These are phyloP conservation scores for Hipposideros armiger DNA, from an alignment of 2,113 vertebrate species.

Conservation along the genomic window DNA sequence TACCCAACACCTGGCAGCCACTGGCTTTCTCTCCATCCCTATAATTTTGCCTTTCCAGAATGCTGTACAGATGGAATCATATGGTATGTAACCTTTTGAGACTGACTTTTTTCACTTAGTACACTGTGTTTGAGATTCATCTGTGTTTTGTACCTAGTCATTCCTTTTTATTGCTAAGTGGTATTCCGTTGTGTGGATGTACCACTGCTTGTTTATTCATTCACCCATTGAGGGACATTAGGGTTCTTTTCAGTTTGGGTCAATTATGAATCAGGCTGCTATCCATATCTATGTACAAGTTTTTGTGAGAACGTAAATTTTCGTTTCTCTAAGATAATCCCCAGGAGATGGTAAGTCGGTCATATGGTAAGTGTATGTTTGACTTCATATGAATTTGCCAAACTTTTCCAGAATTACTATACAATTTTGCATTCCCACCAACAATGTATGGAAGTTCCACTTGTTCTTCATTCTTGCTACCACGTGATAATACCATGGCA, in stretches of 20 bases:
- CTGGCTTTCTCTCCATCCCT: not conserved
- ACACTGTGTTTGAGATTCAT: not conserved
- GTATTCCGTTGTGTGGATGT: not conserved
- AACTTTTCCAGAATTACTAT: not conserved
- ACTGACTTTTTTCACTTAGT: not conserved
- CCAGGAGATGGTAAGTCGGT: not conserved
- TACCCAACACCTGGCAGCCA: not conserved
- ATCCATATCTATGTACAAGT: not conserved
- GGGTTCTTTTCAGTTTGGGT: not conserved
- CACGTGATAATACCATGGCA: not conserved
- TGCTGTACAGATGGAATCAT: not conserved
- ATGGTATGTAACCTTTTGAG: not conserved
- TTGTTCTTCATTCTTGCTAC: not conserved
- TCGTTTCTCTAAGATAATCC: not conserved
- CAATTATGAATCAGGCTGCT: not conserved
- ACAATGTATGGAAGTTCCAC: not conserved
- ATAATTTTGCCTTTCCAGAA: not conserved
- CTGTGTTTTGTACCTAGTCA: not conserved
- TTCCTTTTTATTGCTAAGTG: not conserved
- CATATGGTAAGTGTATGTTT: not conserved
- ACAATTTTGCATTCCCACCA: not conserved
- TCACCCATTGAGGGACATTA: not conserved
- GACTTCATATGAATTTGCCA: not conserved
- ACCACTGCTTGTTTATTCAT: not conserved
- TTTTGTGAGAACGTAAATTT: not conserved